Percentiles rank a stretch among this genome's conserved stretches.
phyloP scores from a whole-genome alignment of 2,797 vertebrate species.

The Pteronotus mesoamericanus region DNA sequence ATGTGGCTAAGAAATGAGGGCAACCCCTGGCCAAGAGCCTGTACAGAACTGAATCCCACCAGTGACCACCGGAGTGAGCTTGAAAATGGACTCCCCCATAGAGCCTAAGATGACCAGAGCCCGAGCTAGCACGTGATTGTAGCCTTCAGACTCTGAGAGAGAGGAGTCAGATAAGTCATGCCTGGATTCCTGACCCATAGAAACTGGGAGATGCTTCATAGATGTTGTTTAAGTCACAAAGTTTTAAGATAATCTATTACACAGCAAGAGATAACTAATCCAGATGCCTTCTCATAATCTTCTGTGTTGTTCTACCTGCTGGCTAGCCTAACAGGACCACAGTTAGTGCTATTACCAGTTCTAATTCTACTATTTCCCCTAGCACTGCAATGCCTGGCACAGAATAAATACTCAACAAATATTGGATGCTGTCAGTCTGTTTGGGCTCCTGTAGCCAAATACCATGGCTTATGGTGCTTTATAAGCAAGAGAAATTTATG shows the following conservation, averaged over 20 bases:
- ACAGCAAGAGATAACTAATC: background rate
- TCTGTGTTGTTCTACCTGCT: background rate
- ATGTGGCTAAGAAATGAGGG: background rate
- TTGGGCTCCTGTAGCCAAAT: background rate
- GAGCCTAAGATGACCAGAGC: background rate
- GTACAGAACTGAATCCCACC: rapidly evolving
- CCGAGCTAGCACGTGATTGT: too few species aligned
- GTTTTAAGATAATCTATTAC: background rate
- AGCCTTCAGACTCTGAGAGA: background rate
- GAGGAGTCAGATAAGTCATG: background rate
- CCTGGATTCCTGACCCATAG: background rate
- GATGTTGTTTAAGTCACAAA: background rate
- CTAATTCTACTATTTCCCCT: background rate
- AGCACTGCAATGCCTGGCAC: background rate
- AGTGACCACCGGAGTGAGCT: rapidly evolving
- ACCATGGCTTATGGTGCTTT: background rate
- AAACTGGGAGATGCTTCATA: too few species aligned
- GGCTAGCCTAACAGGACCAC: background rate
- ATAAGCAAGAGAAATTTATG: background rate
- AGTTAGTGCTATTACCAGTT: background rate
- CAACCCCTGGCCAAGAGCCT: background rate
- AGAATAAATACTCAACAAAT: background rate
- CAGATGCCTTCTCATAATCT: background rate
- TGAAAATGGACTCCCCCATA: too few species aligned
- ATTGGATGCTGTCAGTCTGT: background rate